Conservation (phyloP, 2,113 vertebrate species). For the Sebastes fasciatus region DNA sequence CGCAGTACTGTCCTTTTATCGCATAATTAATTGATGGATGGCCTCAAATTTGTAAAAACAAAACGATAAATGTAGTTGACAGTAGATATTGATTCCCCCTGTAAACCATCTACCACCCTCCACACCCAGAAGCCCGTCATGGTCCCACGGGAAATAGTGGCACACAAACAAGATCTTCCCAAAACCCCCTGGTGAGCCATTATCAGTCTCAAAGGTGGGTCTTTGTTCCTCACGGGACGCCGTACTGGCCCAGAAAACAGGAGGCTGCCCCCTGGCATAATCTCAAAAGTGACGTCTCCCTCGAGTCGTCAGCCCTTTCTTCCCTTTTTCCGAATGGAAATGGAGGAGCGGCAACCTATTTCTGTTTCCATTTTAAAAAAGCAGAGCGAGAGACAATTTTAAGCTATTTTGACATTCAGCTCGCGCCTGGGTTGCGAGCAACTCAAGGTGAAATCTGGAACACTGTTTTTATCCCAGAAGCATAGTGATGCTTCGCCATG, state of each 20-base stretch:
- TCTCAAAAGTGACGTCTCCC: slow-evolving; percentile 18
- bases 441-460: not conserved
- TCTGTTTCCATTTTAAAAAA: slow-evolving; percentile 3
- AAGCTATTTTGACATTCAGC: slow-evolving; percentile 1
- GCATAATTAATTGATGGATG: slow-evolving; percentile 2
- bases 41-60: slow-evolving; percentile 9
- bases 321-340: slow-evolving; percentile 4
- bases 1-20: not conserved
- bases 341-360: not conserved
- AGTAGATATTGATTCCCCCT: slow-evolving; percentile 3
- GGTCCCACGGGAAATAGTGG: slow-evolving; percentile 34
- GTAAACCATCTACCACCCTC: slow-evolving; percentile 3
- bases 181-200: slow-evolving; percentile 58
- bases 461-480: too few species aligned
- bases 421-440: not conserved
- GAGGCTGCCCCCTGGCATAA: slow-evolving; percentile 2
- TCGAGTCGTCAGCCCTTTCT: not conserved
- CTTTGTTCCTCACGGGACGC: slow-evolving; percentile 12
- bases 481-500: too few species aligned
- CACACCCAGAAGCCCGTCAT: slow-evolving; percentile 18
- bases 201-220: slow-evolving; percentile 41
- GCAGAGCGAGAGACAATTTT: not conserved
- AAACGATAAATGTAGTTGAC: slow-evolving; percentile 8
- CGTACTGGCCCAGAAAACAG: slow-evolving; percentile 32
- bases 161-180: slow-evolving; percentile 58